Conservation (phyloP, 2,888 invertebrate species). For the Luffia ferchaultella region DNA sequence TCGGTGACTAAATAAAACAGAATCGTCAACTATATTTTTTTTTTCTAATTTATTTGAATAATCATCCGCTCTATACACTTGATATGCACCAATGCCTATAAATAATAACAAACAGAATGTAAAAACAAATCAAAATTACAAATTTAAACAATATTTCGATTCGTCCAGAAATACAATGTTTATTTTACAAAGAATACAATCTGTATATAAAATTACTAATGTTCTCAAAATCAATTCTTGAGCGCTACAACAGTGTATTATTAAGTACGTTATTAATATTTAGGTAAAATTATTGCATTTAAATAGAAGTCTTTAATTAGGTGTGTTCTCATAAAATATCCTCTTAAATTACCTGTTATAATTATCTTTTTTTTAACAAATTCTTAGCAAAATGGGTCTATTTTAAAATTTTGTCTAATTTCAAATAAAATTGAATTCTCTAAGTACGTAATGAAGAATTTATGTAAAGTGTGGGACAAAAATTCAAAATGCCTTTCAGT, state of each 20-base stretch:
- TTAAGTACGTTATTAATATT: not conserved
- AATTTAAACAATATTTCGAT: not conserved
- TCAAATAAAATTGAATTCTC: too few species aligned
- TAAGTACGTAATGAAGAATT: too few species aligned
- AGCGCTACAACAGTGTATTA: constrained; percentile 25
- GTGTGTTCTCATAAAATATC: too few species aligned
- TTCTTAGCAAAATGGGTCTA: too few species aligned
- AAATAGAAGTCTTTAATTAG: not conserved
- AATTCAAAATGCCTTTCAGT: too few species aligned
- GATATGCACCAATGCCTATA: constrained; percentile 67
- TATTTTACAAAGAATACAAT: not conserved
- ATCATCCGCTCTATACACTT: constrained; percentile 65
- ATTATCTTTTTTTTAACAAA: too few species aligned
- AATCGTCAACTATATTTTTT: constrained; percentile 42
- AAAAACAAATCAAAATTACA: constrained; percentile 2
- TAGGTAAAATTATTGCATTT: not conserved
- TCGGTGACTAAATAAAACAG: constrained; percentile 33
- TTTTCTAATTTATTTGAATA: constrained; percentile 65
- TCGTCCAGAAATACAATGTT: not conserved
- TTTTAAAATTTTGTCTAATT: too few species aligned
- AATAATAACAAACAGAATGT: constrained; percentile 54
- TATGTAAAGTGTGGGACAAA: too few species aligned
- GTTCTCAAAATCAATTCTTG: constrained; percentile 21
- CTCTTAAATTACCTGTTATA: too few species aligned
- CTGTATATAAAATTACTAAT: constrained; percentile 13